These are phyloP conservation scores for Tadarida brasiliensis DNA, from an alignment of 2,797 vertebrate species.

Conservation along the genomic window DNA sequence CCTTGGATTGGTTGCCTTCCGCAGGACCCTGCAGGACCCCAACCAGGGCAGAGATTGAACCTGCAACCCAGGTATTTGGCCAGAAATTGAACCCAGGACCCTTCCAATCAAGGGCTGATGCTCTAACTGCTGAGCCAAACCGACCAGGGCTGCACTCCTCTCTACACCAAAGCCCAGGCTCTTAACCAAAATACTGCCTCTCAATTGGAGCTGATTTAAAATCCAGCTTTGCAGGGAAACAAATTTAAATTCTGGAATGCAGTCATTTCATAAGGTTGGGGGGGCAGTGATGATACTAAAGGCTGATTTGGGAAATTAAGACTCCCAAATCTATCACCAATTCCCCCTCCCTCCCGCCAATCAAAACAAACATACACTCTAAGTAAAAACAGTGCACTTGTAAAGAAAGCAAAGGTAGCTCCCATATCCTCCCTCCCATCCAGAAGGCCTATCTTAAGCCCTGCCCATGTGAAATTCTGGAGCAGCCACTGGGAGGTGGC, in stretches of 20 bases:
- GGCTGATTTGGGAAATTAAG: background rate
- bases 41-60: no score
- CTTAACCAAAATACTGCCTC: background rate
- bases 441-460: constrained; percentile 64
- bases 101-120: no score
- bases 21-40: no score
- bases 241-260: background rate
- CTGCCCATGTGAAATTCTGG: constrained; percentile 67
- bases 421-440: constrained; percentile 62
- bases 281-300: background rate
- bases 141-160: no score
- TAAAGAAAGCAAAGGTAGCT: constrained; percentile 44
- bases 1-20: no score
- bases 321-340: background rate
- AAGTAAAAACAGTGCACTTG: constrained; percentile 63
- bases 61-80: no score
- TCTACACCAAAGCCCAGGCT: background rate
- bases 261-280: background rate
- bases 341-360: background rate
- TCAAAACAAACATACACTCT: background rate
- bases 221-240: background rate
- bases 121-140: no score
- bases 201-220: constrained; percentile 40
- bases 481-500: background rate
- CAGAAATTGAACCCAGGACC: no score